These are phyloP conservation scores for Lasioglossum morio DNA, from an alignment of 2,888 invertebrate genomes.

Conservation along the genomic window DNA sequence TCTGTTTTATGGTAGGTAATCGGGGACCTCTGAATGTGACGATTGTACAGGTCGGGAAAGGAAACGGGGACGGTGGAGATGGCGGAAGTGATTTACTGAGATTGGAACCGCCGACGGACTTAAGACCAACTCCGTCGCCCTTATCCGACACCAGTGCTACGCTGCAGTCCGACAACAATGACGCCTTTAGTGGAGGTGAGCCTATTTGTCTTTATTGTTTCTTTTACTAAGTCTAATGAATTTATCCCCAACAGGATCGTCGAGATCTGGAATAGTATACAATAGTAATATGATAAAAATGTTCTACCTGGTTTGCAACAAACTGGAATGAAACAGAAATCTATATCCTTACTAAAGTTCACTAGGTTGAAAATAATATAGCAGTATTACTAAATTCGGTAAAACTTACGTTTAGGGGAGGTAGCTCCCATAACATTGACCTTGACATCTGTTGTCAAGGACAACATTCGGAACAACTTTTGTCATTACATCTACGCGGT, in stretches of 20 bases:
- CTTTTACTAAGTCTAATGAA: background rate
- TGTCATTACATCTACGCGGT: too few species aligned
- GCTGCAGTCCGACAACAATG: conserved; percentile 81
- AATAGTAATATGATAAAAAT: too few species aligned
- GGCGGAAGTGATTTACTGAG: conserved; percentile 79
- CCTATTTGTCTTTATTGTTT: conserved; percentile 21
- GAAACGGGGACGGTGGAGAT: conserved; percentile 74
- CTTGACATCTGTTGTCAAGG: too few species aligned
- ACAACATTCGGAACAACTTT: too few species aligned
- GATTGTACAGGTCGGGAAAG: conserved; percentile 81
- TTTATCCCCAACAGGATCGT: background rate
- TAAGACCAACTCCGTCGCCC: conserved; percentile 80
- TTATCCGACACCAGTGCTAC: conserved; percentile 81
- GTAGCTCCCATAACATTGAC: too few species aligned
- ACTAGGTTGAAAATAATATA: too few species aligned
- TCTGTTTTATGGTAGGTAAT: conserved; percentile 79
- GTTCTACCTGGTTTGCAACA: too few species aligned
- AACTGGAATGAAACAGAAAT: too few species aligned
- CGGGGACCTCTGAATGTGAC: conserved; percentile 82
- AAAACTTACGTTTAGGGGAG: too few species aligned
- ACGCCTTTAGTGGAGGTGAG: conserved; percentile 78
- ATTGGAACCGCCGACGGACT: conserved; percentile 79
- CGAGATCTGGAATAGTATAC: background rate
- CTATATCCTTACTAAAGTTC: too few species aligned
- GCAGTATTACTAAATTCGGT: too few species aligned